Base-by-base conservation (phyloP, 2,888 invertebrate genomes). In the Subacronicta megacephala region DNA sequence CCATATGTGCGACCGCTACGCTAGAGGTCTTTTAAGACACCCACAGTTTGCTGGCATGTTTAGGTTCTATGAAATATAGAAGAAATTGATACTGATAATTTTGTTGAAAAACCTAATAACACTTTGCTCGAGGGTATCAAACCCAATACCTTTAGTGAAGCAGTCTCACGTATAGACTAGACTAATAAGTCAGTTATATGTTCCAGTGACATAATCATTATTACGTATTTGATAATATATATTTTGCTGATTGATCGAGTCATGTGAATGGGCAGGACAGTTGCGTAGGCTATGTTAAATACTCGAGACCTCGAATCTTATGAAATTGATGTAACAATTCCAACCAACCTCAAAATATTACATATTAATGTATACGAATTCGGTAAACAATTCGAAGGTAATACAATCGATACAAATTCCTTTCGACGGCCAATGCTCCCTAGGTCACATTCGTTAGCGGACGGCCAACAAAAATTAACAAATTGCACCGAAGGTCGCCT, bases 381-480 rank as follows among this genome's bases (percentile, higher is more conserved):
- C 36, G 12, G 15, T 47, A 49, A 65, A 72, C 43, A 62, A 31
- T 23, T 33, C 7, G 59, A 69, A 62, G 65, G 62, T 17, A 56
- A 57, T 7, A 44, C 4, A 31, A 12, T 0, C n/a, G 37, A 56
- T 54, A 46, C 35, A 35, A 61, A 54, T 38, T 49, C 18, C 36
- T 26, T 43, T 17, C 16, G 41, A 62, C 18, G 35, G 15, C 16
- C 53, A 54, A 42, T 33, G 20, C 37, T 62, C 16, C 38, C 36
- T 73, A 56, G 61, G 49, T 51, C 62, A 66, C 7, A 57, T 31
- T 35, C 41, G 53, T 72, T 67, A 67, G 58, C 60, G 29, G 67
- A 53, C 54, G 64, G 75, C 63, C 66, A 38, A 63, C 57, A 64
- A 63, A 72, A 55, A 60, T 56, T 64, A 54, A 58, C 56, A 61